Conservation (phyloP, 2,888 invertebrate species). For the Sthenelais limicola region DNA sequence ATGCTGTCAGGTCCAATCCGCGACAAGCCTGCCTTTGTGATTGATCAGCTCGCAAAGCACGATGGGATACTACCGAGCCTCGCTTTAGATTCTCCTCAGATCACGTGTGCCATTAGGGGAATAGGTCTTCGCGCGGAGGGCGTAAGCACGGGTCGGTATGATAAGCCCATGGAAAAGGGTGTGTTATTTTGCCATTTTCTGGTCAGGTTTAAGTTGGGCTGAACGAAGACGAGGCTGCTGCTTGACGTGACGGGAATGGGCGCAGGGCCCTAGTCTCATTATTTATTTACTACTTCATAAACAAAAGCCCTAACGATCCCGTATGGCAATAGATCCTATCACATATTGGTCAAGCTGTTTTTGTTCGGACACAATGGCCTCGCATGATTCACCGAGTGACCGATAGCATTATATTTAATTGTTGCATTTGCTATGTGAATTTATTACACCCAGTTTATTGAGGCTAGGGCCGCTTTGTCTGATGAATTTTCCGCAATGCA, state of each 20-base stretch:
- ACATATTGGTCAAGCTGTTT: too few species aligned
- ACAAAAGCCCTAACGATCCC: too few species aligned
- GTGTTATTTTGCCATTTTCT: conserved; percentile 37
- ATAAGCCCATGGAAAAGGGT: conserved; percentile 1
- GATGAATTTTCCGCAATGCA: too few species aligned
- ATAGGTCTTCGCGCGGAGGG: neutral
- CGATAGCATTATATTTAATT: too few species aligned
- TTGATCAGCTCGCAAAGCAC: conserved; percentile 23
- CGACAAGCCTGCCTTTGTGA: conserved; percentile 17
- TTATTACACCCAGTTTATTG: too few species aligned
- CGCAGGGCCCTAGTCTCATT: neutral
- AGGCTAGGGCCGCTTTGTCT: too few species aligned
- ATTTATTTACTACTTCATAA: conserved; percentile 29
- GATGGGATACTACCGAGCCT: conserved; percentile 16
- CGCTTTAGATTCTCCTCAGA: conserved; percentile 23
- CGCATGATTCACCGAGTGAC: too few species aligned
- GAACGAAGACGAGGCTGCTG: neutral
- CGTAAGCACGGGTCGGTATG: conserved; percentile 19
- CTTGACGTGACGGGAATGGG: conserved; percentile 17
- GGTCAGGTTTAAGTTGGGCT: neutral
- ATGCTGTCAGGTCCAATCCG: conserved; percentile 19
- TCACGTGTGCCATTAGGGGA: conserved; percentile 30
- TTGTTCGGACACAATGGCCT: too few species aligned
- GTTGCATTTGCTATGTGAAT: too few species aligned
- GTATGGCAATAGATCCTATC: too few species aligned